A percentile compares a stretch with the other conserved stretches of the same genome.
These are phyloP conservation scores for Melanophora roralis DNA, from an alignment of 2,888 invertebrate genomes.

Conservation along the genomic window DNA sequence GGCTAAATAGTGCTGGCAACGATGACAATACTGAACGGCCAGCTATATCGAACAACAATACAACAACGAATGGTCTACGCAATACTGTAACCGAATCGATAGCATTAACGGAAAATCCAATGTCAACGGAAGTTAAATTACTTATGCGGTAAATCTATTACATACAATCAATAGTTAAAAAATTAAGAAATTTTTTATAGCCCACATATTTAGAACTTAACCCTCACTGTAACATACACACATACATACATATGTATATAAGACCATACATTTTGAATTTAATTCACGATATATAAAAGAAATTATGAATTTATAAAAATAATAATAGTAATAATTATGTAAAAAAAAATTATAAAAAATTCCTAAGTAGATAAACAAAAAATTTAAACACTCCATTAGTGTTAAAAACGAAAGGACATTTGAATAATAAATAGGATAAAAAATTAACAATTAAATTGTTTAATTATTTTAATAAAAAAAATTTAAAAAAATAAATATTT, in stretches of 20 bases:
- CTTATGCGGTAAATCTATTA: slow-evolving; percentile 72
- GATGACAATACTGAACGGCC: slow-evolving; percentile 51
- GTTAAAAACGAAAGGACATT: no score
- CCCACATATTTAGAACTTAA: neutral
- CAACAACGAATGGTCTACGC: slow-evolving; percentile 65
- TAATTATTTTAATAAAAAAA: no score
- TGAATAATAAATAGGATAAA: no score
- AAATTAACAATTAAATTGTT: no score
- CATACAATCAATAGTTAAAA: neutral
- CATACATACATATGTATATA: neutral
- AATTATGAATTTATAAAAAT: no score
- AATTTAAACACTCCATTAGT: no score
- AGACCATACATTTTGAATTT: neutral
- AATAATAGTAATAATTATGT: no score
- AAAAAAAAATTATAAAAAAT: no score
- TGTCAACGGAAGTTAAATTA: slow-evolving; percentile 73
- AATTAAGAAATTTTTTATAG: neutral
- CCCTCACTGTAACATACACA: neutral
- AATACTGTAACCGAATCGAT: slow-evolving; percentile 73
- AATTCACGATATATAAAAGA: neutral
- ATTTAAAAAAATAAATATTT: no score
- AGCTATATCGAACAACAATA: slow-evolving; percentile 65
- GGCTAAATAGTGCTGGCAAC: slow-evolving; percentile 67
- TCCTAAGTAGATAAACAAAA: no score
- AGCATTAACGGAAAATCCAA: slow-evolving; percentile 75